Percentiles rank a stretch among this genome's conserved stretches.
Conservation (phyloP, 2,797 vertebrate species). For the Hydrophis major region DNA sequence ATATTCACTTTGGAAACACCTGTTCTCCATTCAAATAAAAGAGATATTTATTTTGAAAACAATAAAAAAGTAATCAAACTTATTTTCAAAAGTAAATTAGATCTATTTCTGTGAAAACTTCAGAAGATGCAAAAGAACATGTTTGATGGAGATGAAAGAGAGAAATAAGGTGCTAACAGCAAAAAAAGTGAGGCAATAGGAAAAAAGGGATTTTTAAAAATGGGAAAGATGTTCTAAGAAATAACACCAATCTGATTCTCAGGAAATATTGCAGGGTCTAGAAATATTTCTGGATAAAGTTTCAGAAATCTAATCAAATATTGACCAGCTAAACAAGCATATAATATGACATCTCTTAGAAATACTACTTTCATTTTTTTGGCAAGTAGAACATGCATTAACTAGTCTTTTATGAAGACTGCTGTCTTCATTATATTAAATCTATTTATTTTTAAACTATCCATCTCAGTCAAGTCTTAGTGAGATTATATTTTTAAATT, state of each 20-base stretch:
- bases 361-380: constrained; percentile 24
- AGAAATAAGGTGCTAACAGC: neutral
- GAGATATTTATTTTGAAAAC: neutral
- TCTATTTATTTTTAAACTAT: neutral
- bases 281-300: neutral
- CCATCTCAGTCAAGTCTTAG: neutral
- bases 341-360: neutral
- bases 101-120: neutral
- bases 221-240: neutral
- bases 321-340: neutral
- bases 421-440: constrained; percentile 32
- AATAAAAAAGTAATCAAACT: neutral
- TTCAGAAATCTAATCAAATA: neutral
- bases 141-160: neutral
- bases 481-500: neutral
- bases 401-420: neutral
- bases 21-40: neutral
- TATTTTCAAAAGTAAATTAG: neutral
- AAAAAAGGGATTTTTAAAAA: neutral
- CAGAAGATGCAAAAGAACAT: neutral
- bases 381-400: constrained; percentile 32
- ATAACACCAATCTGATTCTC: neutral
- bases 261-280: neutral
- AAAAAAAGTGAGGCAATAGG: neutral
- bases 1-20: neutral